Conservation (phyloP, 2,797 vertebrate species). For the Mormyrus hasselquistii region DNA sequence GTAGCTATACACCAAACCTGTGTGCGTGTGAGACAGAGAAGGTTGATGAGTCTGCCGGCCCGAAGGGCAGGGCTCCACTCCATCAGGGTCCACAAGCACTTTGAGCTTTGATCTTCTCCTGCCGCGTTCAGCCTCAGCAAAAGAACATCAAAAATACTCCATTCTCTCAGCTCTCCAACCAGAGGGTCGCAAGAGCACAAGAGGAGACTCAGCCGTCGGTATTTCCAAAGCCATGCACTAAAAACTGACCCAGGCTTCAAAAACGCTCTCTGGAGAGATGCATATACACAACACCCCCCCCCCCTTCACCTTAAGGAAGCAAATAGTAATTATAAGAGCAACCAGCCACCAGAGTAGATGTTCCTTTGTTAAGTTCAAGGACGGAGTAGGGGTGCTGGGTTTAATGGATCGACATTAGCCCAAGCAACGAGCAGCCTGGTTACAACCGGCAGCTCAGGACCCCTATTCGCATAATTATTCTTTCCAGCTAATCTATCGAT, state of each 20-base stretch:
- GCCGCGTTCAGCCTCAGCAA: not conserved
- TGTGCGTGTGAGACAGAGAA: not conserved
- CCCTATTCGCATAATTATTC: constrained; percentile 29
- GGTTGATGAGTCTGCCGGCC: constrained; percentile 22
- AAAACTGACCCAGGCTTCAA: not conserved
- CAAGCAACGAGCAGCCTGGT: constrained; percentile 49
- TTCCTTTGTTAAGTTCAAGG: constrained; percentile 29
- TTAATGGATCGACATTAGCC: constrained; percentile 30
- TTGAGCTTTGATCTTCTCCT: not conserved
- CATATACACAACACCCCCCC: not conserved
- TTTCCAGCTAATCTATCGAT: constrained; percentile 18
- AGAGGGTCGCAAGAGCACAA: not conserved
- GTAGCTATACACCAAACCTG: not conserved
- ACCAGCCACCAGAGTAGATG: constrained; percentile 18
- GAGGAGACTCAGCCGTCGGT: not conserved
- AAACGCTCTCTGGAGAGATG: not conserved
- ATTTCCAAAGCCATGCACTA: not conserved
- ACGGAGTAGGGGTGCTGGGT: constrained; percentile 19
- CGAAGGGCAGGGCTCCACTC: constrained; percentile 4
- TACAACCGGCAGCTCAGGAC: constrained; percentile 47
- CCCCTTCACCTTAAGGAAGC: not conserved
- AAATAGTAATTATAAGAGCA: constrained; percentile 30
- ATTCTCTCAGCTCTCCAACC: not conserved
- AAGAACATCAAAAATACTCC: not conserved
- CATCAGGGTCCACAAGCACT: not conserved